Evolutionary conservation across 1,140 invertebrate genomes (phyloP).

Genomic region (Choristoneura fumiferana): DNA sequence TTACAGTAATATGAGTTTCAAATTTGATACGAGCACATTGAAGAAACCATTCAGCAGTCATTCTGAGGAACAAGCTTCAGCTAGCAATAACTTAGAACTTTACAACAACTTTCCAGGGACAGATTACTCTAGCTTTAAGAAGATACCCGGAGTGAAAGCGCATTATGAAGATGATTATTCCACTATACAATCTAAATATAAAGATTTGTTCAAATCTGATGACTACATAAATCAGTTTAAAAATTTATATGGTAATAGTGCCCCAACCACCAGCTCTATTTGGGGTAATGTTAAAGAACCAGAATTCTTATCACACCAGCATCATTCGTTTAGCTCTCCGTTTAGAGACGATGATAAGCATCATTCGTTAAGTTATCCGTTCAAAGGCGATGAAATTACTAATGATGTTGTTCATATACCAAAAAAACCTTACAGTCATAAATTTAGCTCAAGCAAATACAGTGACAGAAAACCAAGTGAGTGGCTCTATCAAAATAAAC

Average conservation of each 20-base stretch:
- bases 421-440: conserved; percentile 38
- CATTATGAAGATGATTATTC: conserved; percentile 39
- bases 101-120: conserved; percentile 45
- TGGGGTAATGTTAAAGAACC: conserved; percentile 57
- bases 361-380: conserved; percentile 37
- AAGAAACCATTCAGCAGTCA: conserved; percentile 48
- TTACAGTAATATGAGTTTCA: conserved; percentile 51
- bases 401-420: conserved; percentile 60
- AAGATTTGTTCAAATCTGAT: conserved; percentile 42
- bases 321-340: conserved; percentile 40
- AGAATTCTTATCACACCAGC: conserved; percentile 44
- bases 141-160: conserved; percentile 37
- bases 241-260: conserved; percentile 39
- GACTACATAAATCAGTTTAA: conserved; percentile 53
- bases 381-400: conserved; percentile 31
- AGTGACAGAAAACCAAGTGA: conserved; percentile 37
- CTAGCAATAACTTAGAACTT: conserved; percentile 56
- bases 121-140: conserved; percentile 46
- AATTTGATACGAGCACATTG: conserved; percentile 38
- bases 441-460: conserved; percentile 39
- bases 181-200: conserved; percentile 28
- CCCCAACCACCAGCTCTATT: conserved; percentile 43
- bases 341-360: conserved; percentile 6
- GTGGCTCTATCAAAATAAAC: conserved; percentile 32
- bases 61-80: conserved; percentile 54